phyloP scores from a whole-genome alignment of 2,113 vertebrate genomes.

The Stomatorhinus ivindoensis region DNA sequence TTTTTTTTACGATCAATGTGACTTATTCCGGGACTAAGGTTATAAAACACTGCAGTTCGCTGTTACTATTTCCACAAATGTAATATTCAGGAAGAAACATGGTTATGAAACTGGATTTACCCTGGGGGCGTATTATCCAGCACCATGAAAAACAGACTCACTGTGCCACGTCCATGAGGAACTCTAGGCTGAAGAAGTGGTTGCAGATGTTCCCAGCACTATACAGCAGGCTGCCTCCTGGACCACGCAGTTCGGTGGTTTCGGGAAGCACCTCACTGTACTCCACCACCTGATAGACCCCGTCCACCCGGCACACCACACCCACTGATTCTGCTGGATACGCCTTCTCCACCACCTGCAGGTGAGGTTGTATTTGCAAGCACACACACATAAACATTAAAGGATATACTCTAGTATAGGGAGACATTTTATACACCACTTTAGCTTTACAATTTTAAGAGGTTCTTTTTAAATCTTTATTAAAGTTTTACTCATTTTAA shows the following conservation, averaged over 20 bases:
- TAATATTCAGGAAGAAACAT: not conserved
- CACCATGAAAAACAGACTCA: constrained; percentile 49
- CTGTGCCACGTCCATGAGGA: constrained; percentile 69
- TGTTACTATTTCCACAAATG: not conserved
- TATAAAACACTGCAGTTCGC: not conserved
- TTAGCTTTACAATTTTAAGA: not conserved
- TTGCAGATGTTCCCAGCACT: constrained; percentile 86
- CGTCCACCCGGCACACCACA: constrained; percentile 78
- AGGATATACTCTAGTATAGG: not conserved
- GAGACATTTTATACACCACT: not conserved
- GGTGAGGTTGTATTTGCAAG: not conserved
- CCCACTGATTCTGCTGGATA: constrained; percentile 79
- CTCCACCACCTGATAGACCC: constrained; percentile 80
- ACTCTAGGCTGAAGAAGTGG: constrained; percentile 82
- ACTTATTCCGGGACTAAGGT: not conserved
- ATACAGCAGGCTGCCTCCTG: constrained; percentile 66
- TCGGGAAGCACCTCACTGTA: constrained; percentile 81
- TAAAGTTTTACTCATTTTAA: not conserved
- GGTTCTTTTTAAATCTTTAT: not conserved
- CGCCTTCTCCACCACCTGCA: constrained; percentile 83
- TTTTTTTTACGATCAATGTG: not conserved
- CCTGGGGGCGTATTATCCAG: not conserved
- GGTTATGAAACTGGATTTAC: not conserved
- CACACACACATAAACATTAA: not conserved
- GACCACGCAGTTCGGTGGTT: constrained; percentile 44